Evolutionary conservation across 2,888 invertebrate species (phyloP).

Genomic region (Liopterus haemorrhoidalis): DNA sequence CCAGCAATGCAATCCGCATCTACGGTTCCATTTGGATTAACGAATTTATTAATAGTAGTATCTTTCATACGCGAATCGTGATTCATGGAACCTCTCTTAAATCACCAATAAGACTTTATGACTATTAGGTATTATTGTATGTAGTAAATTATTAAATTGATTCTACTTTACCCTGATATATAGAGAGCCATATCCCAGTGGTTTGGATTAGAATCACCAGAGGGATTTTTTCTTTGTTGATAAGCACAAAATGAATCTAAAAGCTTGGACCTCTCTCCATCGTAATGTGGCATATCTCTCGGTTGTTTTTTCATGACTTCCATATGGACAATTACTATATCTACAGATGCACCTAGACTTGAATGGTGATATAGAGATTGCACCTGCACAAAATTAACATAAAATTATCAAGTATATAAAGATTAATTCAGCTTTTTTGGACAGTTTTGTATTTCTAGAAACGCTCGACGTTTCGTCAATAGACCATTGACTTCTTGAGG

Average conservation of each 20-base stretch:
- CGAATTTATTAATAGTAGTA: too few species aligned
- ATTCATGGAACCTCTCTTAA: too few species aligned
- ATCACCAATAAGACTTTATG: too few species aligned
- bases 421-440: too few species aligned
- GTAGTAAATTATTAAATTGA: not conserved
- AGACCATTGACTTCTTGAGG: too few species aligned
- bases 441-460: too few species aligned
- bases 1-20: too few species aligned
- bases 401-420: too few species aligned
- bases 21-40: too few species aligned
- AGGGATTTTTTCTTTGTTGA: constrained; percentile 59
- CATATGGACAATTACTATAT: constrained; percentile 63
- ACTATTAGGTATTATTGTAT: too few species aligned
- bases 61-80: too few species aligned
- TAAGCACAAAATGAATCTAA: constrained; percentile 73
- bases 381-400: constrained; percentile 52
- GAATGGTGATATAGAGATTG: constrained; percentile 76
- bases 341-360: constrained; percentile 59
- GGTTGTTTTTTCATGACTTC: constrained; percentile 67
- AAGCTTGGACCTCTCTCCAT: constrained; percentile 60
- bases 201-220: constrained; percentile 60
- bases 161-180: constrained; percentile 57
- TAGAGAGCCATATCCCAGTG: constrained; percentile 79
- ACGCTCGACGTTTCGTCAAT: too few species aligned
- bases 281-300: constrained; percentile 53